phyloP scores from a whole-genome alignment of 2,888 invertebrate genomes.

The Nysson spinosus region DNA sequence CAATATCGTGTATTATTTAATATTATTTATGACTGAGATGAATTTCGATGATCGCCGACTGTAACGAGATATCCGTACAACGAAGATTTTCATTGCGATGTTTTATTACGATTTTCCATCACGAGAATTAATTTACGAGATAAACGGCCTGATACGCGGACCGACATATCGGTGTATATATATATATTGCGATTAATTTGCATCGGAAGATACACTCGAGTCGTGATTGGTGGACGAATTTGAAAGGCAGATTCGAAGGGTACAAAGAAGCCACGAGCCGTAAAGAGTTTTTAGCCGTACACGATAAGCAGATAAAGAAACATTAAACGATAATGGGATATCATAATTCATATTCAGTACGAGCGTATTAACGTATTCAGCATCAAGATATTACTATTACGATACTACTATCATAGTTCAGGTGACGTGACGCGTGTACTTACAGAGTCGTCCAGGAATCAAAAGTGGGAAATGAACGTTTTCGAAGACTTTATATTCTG shows the following conservation, averaged over 20 bases:
- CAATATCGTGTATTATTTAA: neutral
- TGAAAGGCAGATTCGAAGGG: conserved; percentile 7
- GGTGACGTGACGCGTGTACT: conserved; percentile 8
- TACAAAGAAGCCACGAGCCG: conserved; percentile 6
- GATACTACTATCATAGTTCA: conserved; percentile 13
- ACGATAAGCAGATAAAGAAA: conserved; percentile 5
- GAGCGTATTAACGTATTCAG: conserved; percentile 15
- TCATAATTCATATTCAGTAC: conserved; percentile 14
- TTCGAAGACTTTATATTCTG: too few relatives aligned
- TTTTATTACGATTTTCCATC: too few relatives aligned
- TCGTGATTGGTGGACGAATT: conserved; percentile 9
- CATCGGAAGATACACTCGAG: too few relatives aligned
- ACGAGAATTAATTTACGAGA: too few relatives aligned
- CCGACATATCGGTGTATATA: too few relatives aligned
- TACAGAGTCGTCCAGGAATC: conserved; percentile 8
- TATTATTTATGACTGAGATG: too few relatives aligned
- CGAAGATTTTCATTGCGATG: conserved; percentile 23
- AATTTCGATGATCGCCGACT: too few relatives aligned
- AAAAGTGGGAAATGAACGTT: too few relatives aligned
- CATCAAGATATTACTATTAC: conserved; percentile 15
- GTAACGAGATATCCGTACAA: conserved; percentile 28
- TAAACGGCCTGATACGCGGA: too few relatives aligned
- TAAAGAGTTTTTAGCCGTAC: neutral
- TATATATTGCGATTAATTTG: too few relatives aligned
- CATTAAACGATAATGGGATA: neutral